Percentiles rank a stretch among this genome's conserved stretches.
These are phyloP conservation scores for Phaedon cochleariae DNA, from an alignment of 2,888 invertebrate genomes.

Conservation along the genomic window DNA sequence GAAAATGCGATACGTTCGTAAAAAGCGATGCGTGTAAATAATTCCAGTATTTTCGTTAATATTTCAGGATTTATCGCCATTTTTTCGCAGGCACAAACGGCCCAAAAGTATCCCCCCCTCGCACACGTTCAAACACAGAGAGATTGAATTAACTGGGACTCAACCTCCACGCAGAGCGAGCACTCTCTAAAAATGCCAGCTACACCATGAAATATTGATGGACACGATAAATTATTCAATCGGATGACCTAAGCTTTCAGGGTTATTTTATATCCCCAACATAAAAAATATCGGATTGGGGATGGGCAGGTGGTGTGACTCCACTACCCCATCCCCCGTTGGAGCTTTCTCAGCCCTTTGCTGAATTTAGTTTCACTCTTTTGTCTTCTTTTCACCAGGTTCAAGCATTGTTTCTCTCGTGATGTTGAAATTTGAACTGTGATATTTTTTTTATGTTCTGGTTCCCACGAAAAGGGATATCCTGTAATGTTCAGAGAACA, in stretches of 20 bases:
- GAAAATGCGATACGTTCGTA: conserved; percentile 49
- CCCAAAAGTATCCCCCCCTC: conserved; percentile 47
- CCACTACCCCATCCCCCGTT: too few relatives aligned
- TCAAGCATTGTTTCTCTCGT: too few relatives aligned
- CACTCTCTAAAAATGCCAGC: conserved; percentile 49
- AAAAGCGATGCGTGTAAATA: conserved; percentile 51
- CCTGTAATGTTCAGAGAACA: too few relatives aligned
- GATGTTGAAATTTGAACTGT: too few relatives aligned
- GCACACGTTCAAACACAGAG: conserved; percentile 48
- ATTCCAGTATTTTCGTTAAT: conserved; percentile 51
- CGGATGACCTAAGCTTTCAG: conserved; percentile 54
- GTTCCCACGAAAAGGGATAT: too few relatives aligned
- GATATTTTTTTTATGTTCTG: too few relatives aligned
- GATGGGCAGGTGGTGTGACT: too few relatives aligned
- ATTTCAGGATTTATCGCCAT: conserved; percentile 55
- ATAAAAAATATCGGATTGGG: not conserved
- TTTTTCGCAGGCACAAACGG: conserved; percentile 53
- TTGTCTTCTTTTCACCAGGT: too few relatives aligned
- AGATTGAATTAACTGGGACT: conserved; percentile 55
- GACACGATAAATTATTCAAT: conserved; percentile 55
- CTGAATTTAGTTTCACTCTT: too few relatives aligned
- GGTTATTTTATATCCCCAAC: conserved; percentile 29
- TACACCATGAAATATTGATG: conserved; percentile 57
- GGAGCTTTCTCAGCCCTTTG: too few relatives aligned
- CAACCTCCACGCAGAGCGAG: conserved; percentile 44